phyloP scores from a whole-genome alignment of 2,113 vertebrate genomes.

The Gavia stellata region DNA sequence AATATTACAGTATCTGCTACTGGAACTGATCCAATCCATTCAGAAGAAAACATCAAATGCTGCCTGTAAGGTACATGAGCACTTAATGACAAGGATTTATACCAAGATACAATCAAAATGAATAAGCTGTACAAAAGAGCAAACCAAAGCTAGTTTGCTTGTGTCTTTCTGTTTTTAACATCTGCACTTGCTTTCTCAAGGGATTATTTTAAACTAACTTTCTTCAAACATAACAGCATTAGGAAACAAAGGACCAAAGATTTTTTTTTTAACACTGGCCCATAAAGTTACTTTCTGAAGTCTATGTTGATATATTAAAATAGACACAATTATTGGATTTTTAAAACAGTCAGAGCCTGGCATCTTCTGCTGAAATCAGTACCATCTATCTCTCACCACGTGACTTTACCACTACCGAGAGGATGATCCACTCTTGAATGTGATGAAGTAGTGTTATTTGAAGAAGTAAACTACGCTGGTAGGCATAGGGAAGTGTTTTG shows the following conservation, averaged over 20 bases:
- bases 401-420: not conserved
- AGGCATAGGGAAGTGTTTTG: not conserved
- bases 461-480: not conserved
- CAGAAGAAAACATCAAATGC: slow-evolving; percentile 22
- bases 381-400: not conserved
- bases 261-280: not conserved
- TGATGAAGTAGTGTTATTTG: not conserved
- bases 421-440: not conserved
- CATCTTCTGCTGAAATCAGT: slow-evolving; percentile 7
- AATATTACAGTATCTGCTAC: slow-evolving; percentile 38
- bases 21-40: slow-evolving; percentile 25
- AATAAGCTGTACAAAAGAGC: slow-evolving; percentile 31
- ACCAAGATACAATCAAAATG: slow-evolving; percentile 38
- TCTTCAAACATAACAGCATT: not conserved
- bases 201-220: slow-evolving; percentile 11
- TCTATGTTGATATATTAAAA: not conserved
- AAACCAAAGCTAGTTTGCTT: not conserved
- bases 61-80: not conserved
- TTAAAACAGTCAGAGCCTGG: not conserved
- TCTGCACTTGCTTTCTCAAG: not conserved
- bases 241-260: not conserved
- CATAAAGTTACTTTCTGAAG: not conserved
- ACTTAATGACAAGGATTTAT: slow-evolving; percentile 33
- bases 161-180: not conserved
- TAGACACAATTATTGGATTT: not conserved